These are phyloP conservation scores for Oxyruncus cristatus DNA, from an alignment of 2,113 vertebrate species.

Conservation along the genomic window DNA sequence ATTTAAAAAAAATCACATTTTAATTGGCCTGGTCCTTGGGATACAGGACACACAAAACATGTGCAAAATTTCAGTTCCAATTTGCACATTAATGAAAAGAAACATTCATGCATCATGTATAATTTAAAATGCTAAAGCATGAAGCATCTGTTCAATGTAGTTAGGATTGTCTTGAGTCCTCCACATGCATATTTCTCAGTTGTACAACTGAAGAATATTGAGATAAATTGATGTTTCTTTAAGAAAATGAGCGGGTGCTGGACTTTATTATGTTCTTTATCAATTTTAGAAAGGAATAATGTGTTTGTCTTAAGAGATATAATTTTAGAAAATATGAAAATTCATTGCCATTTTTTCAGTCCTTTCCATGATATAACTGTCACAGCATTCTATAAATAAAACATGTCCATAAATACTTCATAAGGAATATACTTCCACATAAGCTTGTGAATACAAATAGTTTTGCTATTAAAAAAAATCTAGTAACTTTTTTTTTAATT, in stretches of 20 bases:
- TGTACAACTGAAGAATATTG: slow-evolving; percentile 1
- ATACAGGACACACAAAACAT: background rate
- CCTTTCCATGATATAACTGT: background rate
- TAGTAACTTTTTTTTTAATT: background rate
- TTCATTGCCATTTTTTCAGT: slow-evolving; percentile 5
- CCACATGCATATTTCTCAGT: background rate
- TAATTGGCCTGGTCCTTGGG: background rate
- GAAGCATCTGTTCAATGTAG: slow-evolving; percentile 34
- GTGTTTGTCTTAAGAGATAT: background rate
- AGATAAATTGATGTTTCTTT: slow-evolving; percentile 39
- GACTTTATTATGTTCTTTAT: slow-evolving; percentile 38
- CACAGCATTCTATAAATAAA: slow-evolving; percentile 64
- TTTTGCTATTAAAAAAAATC: background rate
- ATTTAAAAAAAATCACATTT: background rate
- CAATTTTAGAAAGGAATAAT: slow-evolving; percentile 17
- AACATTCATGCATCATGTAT: slow-evolving; percentile 17
- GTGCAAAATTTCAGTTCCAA: slow-evolving; percentile 4
- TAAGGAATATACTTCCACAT: slow-evolving; percentile 45
- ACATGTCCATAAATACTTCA: slow-evolving; percentile 66
- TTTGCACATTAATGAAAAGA: slow-evolving; percentile 39
- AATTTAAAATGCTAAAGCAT: slow-evolving; percentile 49
- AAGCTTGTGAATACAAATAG: slow-evolving; percentile 10
- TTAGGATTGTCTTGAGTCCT: slow-evolving; percentile 10
- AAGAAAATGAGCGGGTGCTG: slow-evolving; percentile 26
- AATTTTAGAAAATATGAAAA: slow-evolving; percentile 21